Base-by-base conservation (phyloP, 2,113 vertebrate genomes). In the Panurus biarmicus region DNA sequence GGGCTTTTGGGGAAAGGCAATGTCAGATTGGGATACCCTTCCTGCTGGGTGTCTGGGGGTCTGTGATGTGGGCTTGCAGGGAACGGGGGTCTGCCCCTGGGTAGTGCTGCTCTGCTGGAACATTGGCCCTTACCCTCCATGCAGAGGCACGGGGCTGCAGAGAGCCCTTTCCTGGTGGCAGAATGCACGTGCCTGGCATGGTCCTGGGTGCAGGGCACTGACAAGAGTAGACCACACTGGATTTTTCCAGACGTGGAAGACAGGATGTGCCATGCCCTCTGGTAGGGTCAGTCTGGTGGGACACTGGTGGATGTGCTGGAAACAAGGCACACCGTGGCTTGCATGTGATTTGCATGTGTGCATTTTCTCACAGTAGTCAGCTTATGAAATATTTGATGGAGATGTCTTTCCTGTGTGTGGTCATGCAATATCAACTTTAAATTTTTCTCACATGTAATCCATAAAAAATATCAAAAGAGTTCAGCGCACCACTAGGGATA, bases 141-240 rank as follows among this genome's bases (percentile, higher is more conserved):
- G 35, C 31, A 36, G 54, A 54, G 31, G 15, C 10, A 7, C 5
- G 50, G 35, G 56, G 31, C 38, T 79, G 42, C 57, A 45, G 35
- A 26, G 2, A 54, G 35, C 45, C 26, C 40, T 50, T 83, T 53
- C 40, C 23, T 3, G 3, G 7, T 11, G 35, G 14, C 58, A 45
- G 54, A 44, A 54, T 1, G 2, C 17, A 14, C 0, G 0, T 31
- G 22, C 24, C 48, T 1, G 1, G 18, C 11, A 2, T 2, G 31
- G 47, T n/a, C 23, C 12, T 1, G 4, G 3, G 6, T 44, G 66
- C 33, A 6, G 22, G 24, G 28, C 5, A 8, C 45, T n/a, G 12
- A 12, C 64, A 3, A 44, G 12, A 26, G 42, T n/a, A 66, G 38
- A 28, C 40, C 12, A 3, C 1, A 2, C 9, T 64, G 67, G 10